Evolutionary conservation across 2,888 invertebrate genomes (phyloP).

Genomic region (Xestia rhomboidea): DNA sequence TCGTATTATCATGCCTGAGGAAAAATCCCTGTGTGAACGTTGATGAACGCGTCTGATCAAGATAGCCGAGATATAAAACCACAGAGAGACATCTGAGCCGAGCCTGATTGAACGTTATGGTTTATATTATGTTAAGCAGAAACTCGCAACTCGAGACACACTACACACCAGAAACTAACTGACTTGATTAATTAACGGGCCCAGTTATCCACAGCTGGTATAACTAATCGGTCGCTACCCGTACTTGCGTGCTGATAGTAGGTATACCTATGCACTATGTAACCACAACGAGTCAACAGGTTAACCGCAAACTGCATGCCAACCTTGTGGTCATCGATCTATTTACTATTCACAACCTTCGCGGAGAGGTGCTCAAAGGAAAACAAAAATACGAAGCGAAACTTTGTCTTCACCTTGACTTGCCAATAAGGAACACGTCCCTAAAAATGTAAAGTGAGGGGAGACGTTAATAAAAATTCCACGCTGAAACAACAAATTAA

Average conservation of each 20-base stretch:
- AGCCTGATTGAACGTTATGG: conserved; percentile 51
- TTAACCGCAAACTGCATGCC: conserved; percentile 65
- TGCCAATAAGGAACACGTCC: conserved; percentile 81
- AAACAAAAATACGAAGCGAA: conserved; percentile 73
- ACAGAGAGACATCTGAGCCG: conserved; percentile 39
- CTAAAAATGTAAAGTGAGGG: conserved; percentile 87
- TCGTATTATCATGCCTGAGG: conserved; percentile 74
- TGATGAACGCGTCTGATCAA: conserved; percentile 70
- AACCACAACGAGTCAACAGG: conserved; percentile 69
- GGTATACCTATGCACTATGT: conserved; percentile 18
- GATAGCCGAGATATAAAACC: conserved; percentile 61
- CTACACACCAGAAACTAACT: conserved; percentile 56
- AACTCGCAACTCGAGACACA: conserved; percentile 47
- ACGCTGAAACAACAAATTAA: conserved; percentile 90
- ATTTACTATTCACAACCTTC: conserved; percentile 64
- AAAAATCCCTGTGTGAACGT: conserved; percentile 74
- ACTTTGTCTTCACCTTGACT: conserved; percentile 80
- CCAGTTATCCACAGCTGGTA: conserved; percentile 64
- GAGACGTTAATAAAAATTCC: conserved; percentile 90
- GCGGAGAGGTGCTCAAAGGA: conserved; percentile 64
- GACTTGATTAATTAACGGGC: conserved; percentile 61
- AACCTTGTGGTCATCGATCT: conserved; percentile 64
- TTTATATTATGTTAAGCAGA: conserved; percentile 55
- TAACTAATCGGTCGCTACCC: conserved; percentile 61
- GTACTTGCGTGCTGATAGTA: conserved; percentile 15